Evolutionary conservation across 2,888 invertebrate species (phyloP), one percentile per base, ranked within the genome.

Genomic region (Carabus problematicus): DNA sequence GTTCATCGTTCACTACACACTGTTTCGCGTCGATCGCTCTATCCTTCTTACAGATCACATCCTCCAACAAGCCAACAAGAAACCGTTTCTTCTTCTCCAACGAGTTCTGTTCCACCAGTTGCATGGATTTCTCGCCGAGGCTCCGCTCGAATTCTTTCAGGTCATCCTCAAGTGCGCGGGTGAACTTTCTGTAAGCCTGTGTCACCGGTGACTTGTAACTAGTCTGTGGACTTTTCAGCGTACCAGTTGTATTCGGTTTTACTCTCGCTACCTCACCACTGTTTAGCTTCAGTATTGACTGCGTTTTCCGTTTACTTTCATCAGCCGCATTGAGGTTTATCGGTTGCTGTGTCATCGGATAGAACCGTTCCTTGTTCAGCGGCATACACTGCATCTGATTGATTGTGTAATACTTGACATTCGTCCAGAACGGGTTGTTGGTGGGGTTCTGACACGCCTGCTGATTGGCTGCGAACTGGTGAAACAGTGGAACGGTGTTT

Each of bases 341-440:
- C 0, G 82, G 80, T 40, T 73, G 72, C 39, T 75, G 70, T 9
- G 76, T 78, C 79, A 81, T 76, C 0, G 82, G 81, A 72, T 77
- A 81, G 72, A 81, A 80, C n/a, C 80, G 70, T 14, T 81, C 78
- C 1, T 71, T 66, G 18, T 54, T 59, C 9, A 49, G 42, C 11
- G 4, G 19, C 19, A 11, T 9, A n/a, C 41, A 12, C 60, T 59
- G 9, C 4, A 42, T 52, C 6, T 66, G 71, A 70, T 81, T 81
- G 0, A 81, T 76, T 0, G 79, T 77, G 69, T 78, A 81, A 73
- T 77, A 80, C 55, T 78, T 78, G 9, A 71, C 70, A 19, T 75
- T 75, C 18, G 72, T 70, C 77, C 75, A 76, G 45, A 19, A 16
- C n/a, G 41, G 60, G 8, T 55, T 64, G 1, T 14, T 11, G 54